These are phyloP conservation scores for Brachionus koreanus DNA, from an alignment of 1,140 invertebrate species.

Conservation along the genomic window DNA sequence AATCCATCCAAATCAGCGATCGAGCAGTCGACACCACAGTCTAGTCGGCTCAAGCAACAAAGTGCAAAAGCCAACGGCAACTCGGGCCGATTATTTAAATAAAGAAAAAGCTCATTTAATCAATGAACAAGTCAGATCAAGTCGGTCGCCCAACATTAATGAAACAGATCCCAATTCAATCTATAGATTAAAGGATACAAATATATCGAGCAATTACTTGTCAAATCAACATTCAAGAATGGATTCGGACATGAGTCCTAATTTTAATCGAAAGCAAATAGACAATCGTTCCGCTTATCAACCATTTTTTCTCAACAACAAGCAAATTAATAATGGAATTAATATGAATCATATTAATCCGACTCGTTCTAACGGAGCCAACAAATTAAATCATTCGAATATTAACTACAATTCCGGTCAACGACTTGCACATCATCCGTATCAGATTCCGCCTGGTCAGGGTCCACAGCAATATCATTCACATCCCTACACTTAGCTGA, in stretches of 20 bases:
- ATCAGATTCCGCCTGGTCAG: background rate
- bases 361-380: background rate
- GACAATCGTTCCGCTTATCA: background rate
- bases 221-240: background rate
- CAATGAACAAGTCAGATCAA: background rate
- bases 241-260: background rate
- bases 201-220: background rate
- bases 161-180: background rate
- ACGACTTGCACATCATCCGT: background rate
- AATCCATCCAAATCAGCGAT: background rate
- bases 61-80: background rate
- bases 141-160: background rate
- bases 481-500: background rate
- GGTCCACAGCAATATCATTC: background rate
- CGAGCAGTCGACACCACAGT: background rate
- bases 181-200: background rate
- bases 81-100: background rate
- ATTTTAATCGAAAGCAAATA: background rate
- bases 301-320: constrained; percentile 9
- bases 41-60: background rate
- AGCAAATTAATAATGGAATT: background rate
- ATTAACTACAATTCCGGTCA: background rate
- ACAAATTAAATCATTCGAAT: background rate
- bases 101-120: background rate
- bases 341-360: background rate